A percentile compares a stretch with the other conserved stretches of the same genome.
Evolutionary conservation across 1,140 invertebrate species (phyloP).

Genomic region (Brachionus plicatilis): DNA sequence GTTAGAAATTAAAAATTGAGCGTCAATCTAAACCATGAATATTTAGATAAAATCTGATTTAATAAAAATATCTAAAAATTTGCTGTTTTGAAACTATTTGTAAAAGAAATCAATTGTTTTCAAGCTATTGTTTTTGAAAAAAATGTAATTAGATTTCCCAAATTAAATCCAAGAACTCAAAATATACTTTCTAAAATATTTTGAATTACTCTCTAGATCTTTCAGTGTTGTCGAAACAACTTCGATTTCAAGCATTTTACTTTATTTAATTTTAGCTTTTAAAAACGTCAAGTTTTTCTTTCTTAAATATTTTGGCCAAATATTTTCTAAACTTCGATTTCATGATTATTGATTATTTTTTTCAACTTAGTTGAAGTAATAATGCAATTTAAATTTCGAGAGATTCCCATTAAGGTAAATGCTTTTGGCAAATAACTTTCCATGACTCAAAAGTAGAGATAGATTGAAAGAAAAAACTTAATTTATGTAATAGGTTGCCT

Average conservation of each 20-base stretch:
- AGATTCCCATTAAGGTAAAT: too few relatives aligned
- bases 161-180: neutral
- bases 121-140: neutral
- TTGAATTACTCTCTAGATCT: neutral
- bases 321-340: too few relatives aligned
- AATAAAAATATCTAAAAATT: neutral
- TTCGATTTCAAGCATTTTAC: neutral
- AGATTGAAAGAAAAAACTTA: neutral
- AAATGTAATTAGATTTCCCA: neutral
- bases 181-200: neutral
- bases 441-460: too few relatives aligned
- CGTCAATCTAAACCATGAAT: neutral
- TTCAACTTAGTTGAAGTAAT: too few relatives aligned
- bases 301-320: too few relatives aligned
- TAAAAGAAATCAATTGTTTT: neutral
- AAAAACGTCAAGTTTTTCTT: too few relatives aligned
- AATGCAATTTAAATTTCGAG: too few relatives aligned
- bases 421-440: too few relatives aligned
- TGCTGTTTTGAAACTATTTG: neutral
- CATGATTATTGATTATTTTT: too few relatives aligned
- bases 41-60: neutral
- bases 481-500: conserved; percentile 55
- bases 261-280: too few relatives aligned
- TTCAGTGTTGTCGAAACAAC: neutral
- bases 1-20: neutral